A percentile compares a stretch with the other conserved stretches of the same genome.
Conservation (phyloP, 2,888 invertebrate genomes). For the Arrhopalites spinosus region DNA sequence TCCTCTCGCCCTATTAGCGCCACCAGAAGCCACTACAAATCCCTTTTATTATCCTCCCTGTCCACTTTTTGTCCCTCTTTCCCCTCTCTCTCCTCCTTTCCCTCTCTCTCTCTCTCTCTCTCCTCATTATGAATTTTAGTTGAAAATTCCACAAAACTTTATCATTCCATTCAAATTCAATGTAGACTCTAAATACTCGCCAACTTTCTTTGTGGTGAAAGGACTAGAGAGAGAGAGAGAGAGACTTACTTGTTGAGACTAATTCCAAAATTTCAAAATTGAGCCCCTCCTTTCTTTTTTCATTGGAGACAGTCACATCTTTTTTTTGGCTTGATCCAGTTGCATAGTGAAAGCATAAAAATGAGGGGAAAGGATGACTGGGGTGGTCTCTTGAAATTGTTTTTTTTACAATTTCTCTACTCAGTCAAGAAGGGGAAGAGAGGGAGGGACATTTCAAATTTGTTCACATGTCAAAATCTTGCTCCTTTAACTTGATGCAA, state of each 20-base stretch:
- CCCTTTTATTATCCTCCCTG: neutral
- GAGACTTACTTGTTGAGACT: neutral
- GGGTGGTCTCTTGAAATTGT: too few relatives aligned
- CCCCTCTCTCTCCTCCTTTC: neutral
- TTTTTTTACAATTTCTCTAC: too few relatives aligned
- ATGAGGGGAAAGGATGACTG: too few relatives aligned
- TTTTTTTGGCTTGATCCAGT: too few relatives aligned
- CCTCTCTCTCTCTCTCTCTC: constrained; percentile 1
- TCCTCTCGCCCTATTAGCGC: neutral
- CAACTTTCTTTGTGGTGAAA: neutral
- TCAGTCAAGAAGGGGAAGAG: too few relatives aligned
- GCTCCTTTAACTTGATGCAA: too few relatives aligned
- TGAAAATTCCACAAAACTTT: neutral
- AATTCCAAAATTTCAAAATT: neutral
- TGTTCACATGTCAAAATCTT: too few relatives aligned
- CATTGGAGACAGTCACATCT: neutral
- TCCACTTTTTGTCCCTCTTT: neutral
- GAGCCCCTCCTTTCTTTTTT: neutral
- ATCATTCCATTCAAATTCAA: neutral
- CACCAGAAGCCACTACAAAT: neutral
- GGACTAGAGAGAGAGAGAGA: neutral
- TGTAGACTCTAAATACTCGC: neutral
- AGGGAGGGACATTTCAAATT: too few relatives aligned
- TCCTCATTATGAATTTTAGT: neutral
- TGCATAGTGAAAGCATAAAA: neutral